Percentiles rank a stretch among this genome's conserved stretches.
These are phyloP conservation scores for Leuciscus waleckii DNA, from an alignment of 2,797 vertebrate genomes.

Conservation along the genomic window DNA sequence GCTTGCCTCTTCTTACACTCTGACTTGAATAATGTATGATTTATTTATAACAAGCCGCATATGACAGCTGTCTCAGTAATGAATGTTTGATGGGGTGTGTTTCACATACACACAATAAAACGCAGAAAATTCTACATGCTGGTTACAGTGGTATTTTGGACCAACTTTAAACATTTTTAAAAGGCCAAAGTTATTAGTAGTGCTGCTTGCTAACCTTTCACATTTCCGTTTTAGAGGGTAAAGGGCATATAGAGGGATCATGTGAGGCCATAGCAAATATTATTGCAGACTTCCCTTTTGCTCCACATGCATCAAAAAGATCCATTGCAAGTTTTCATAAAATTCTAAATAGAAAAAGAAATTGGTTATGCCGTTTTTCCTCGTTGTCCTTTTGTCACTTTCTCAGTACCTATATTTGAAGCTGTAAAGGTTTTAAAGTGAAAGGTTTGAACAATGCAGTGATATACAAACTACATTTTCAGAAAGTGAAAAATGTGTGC, in stretches of 20 bases:
- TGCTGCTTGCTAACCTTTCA: conserved; percentile 2
- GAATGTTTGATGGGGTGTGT: conserved; percentile 41
- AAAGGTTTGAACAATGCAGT: not conserved
- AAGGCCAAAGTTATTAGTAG: not conserved
- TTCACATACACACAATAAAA: not conserved
- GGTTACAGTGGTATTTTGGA: not conserved
- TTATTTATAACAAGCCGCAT: conserved; percentile 30
- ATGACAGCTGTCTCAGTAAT: conserved; percentile 34
- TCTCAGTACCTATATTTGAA: not conserved
- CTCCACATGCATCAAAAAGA: not conserved
- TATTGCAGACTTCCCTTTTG: not conserved
- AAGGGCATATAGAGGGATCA: not conserved
- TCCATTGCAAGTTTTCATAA: not conserved
- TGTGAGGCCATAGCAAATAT: not conserved
- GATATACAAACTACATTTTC: not conserved
- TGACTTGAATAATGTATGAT: conserved; percentile 26
- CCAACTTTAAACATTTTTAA: not conserved
- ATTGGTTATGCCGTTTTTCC: not conserved
- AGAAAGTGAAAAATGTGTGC: not conserved
- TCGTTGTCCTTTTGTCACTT: not conserved
- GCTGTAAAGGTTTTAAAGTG: not conserved
- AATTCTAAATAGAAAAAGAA: not conserved
- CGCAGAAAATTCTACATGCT: not conserved
- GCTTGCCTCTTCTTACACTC: conserved; percentile 2
- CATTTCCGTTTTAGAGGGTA: not conserved